phyloP scores from a whole-genome alignment of 2,797 vertebrate genomes.

The Coccyzus lansbergi region DNA sequence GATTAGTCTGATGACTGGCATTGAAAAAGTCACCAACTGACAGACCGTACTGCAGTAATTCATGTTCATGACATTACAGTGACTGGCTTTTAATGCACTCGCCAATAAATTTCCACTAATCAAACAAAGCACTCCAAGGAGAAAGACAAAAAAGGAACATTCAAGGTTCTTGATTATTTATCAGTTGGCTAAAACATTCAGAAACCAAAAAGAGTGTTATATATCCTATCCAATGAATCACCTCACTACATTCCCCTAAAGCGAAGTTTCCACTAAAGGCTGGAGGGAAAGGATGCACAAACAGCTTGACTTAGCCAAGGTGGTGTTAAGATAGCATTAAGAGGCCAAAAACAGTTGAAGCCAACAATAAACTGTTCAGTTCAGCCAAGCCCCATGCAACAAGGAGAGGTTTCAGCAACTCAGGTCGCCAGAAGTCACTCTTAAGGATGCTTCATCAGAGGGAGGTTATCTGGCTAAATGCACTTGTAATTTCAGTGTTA shows the following conservation, averaged over 20 bases:
- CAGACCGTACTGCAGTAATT: not conserved
- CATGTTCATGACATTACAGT: not conserved
- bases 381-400: not conserved
- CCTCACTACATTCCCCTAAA: not conserved
- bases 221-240: slow-evolving; percentile 9
- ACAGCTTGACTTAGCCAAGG: not conserved
- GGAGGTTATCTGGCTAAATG: not conserved
- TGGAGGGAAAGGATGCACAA: not conserved
- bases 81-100: slow-evolving; percentile 36
- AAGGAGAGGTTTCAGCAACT: not conserved
- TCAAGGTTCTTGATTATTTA: slow-evolving; percentile 54
- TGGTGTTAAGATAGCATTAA: not conserved
- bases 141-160: slow-evolving; percentile 30
- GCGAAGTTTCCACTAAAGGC: not conserved
- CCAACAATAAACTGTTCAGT: not conserved
- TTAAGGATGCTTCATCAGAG: not conserved
- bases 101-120: slow-evolving; percentile 19
- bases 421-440: not conserved
- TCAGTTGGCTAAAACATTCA: not conserved
- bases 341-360: not conserved
- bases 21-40: slow-evolving; percentile 18
- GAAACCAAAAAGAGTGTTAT: not conserved
- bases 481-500: not conserved
- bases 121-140: slow-evolving; percentile 4
- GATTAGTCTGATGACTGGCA: not conserved